Evolutionary conservation across 2,888 invertebrate species (phyloP), one percentile per base, ranked within the genome.

Genomic region (Gortyna flavago): DNA sequence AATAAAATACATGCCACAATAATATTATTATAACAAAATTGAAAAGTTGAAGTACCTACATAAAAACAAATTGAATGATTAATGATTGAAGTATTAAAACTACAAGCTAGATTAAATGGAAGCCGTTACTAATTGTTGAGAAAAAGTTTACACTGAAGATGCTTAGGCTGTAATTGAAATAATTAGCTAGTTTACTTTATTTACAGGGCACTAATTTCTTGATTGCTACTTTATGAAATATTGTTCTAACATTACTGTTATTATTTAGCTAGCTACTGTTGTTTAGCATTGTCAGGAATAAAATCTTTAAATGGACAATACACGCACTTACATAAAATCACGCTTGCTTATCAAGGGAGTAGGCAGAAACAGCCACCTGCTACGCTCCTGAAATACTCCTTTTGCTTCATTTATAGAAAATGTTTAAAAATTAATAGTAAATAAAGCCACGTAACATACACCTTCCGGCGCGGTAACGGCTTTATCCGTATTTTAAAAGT

Each of bases 391-490:
- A 18, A 32, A 18, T 59, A 29, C 7, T 59, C 29, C 18, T 32
- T 32, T 32, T 29, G 61, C 1, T 32, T 61, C 18, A 16, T n/a
- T 59, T 1, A 21, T 11, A 59, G n/a, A 29, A 29, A 32, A 32
- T 18, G 32, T 61, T 57, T 9, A 62, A 62, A 32, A 32, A 32
- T 38, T 38, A 74, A 57, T 16, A 44, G 11, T 25, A 51, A 59
- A 48, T 59, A 72, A 51, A 72, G 9, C 21, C 0, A 51, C 48
- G 72, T 72, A 76, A 79, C n/a, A 59, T 21, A 32, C 9, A 38
- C 38, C 38, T 38, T 38, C 9, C 38, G 9, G 38, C 38, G 38
- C 0, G 1, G 9, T 38, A 38, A 38, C 38, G 38, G 38, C 38
- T 38, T 8, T 9, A 38, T 9, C 9, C 38, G 38, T 38, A 38